phyloP scores from a whole-genome alignment of 2,888 invertebrate genomes.

The Stramonita haemastoma region DNA sequence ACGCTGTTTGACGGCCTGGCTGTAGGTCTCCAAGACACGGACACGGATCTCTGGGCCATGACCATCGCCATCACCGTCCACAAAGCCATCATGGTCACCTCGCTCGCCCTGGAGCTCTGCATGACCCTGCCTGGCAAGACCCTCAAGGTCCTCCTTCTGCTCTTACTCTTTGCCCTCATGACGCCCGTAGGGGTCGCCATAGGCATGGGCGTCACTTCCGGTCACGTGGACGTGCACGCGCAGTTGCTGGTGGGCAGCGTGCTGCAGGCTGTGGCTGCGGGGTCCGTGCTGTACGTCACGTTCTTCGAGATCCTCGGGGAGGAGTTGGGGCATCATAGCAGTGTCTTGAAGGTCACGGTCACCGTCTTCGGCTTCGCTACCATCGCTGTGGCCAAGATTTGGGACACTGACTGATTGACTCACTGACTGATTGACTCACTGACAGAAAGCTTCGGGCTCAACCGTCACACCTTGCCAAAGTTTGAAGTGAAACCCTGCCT shows the following conservation, averaged over 20 bases:
- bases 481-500: too few relatives aligned
- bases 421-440: too few relatives aligned
- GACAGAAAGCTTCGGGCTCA: too few relatives aligned
- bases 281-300: slow-evolving; percentile 94
- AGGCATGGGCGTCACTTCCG: slow-evolving; percentile 53
- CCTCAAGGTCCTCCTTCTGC: neutral
- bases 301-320: slow-evolving; percentile 93
- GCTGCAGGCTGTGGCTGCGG: slow-evolving; percentile 89
- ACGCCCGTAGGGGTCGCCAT: slow-evolving; percentile 55
- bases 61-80: slow-evolving; percentile 79
- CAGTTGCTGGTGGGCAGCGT: slow-evolving; percentile 70
- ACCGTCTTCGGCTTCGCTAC: slow-evolving; percentile 62
- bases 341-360: slow-evolving; percentile 62
- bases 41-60: slow-evolving; percentile 67
- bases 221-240: slow-evolving; percentile 41
- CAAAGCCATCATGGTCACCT: slow-evolving; percentile 69
- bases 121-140: neutral
- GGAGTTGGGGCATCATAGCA: slow-evolving; percentile 76
- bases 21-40: slow-evolving; percentile 77
- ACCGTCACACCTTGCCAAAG: too few relatives aligned
- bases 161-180: slow-evolving; percentile 32
- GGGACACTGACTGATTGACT: slow-evolving; percentile 49
- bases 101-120: slow-evolving; percentile 7
- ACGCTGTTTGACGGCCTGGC: slow-evolving; percentile 81
- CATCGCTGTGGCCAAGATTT: slow-evolving; percentile 57